These are phyloP conservation scores for Callitettix versicolor DNA, from an alignment of 1,140 invertebrate species.

Conservation along the genomic window DNA sequence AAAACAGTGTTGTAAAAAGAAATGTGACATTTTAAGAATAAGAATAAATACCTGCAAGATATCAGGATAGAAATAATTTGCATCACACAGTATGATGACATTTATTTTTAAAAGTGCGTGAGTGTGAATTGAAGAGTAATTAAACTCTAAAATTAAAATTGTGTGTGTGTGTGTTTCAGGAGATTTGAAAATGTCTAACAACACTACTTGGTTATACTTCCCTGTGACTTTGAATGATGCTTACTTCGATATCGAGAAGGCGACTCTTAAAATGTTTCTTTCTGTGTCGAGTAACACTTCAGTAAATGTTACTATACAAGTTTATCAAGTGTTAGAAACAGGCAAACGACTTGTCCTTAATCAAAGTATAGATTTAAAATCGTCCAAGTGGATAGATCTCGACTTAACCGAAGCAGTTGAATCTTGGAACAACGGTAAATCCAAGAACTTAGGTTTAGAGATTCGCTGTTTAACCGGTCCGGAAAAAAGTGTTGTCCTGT, in stretches of 20 bases:
- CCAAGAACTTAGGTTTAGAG: conserved; percentile 2
- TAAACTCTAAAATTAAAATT: no score
- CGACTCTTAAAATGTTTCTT: not conserved
- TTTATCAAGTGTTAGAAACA: not conserved
- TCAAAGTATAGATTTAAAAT: not conserved
- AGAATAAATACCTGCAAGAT: no score
- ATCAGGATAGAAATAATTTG: no score
- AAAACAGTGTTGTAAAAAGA: no score
- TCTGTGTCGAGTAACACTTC: not conserved
- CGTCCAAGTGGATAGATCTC: not conserved
- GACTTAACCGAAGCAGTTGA: not conserved
- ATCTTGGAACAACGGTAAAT: not conserved
- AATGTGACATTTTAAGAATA: no score
- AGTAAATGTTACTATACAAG: not conserved
- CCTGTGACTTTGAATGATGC: not conserved
- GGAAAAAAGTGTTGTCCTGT: not conserved
- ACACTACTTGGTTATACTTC: no score
- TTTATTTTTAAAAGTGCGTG: no score
- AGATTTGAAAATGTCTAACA: no score
- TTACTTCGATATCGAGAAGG: not conserved
- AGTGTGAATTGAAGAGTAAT: no score
- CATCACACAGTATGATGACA: no score
- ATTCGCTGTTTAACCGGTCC: not conserved
- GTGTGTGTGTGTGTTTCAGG: no score
- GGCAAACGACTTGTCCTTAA: not conserved